Conservation (phyloP, 64 coral and sea anemone species). For the Actinia equina region DNA sequence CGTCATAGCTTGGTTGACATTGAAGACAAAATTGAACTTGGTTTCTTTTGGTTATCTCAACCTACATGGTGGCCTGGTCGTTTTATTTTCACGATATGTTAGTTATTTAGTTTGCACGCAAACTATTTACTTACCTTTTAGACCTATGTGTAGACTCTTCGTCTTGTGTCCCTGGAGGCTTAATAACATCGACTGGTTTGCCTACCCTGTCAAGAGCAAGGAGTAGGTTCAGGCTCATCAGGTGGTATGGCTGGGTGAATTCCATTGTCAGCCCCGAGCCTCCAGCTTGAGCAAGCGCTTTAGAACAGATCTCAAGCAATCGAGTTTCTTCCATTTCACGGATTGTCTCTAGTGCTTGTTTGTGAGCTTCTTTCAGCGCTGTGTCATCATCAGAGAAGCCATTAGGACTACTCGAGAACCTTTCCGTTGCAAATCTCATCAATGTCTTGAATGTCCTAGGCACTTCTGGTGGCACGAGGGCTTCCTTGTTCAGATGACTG, state of each 20-base stretch:
- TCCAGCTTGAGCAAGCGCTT: slow-evolving; percentile 1
- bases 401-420: background rate
- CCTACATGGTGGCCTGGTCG: too few species aligned
- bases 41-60: too few species aligned
- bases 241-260: slow-evolving; percentile 29
- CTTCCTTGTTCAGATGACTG: slow-evolving; percentile 4
- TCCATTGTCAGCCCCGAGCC: slow-evolving; percentile 9
- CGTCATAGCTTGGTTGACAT: too few species aligned
- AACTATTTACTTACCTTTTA: background rate
- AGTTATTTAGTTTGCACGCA: background rate
- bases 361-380: background rate
- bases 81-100: too few species aligned
- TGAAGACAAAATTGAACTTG: too few species aligned
- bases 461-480: background rate
- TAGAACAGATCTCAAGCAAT: background rate
- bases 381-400: background rate
- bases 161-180: background rate
- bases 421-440: background rate
- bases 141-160: background rate
- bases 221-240: slow-evolving; percentile 34
- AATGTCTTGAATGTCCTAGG: background rate
- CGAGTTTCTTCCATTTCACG: background rate
- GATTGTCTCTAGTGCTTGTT: slow-evolving; percentile 17
- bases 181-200: slow-evolving; percentile 17
- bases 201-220: slow-evolving; percentile 17